phyloP scores from a whole-genome alignment of 2,888 invertebrate genomes.

The Ligdia adustata region DNA sequence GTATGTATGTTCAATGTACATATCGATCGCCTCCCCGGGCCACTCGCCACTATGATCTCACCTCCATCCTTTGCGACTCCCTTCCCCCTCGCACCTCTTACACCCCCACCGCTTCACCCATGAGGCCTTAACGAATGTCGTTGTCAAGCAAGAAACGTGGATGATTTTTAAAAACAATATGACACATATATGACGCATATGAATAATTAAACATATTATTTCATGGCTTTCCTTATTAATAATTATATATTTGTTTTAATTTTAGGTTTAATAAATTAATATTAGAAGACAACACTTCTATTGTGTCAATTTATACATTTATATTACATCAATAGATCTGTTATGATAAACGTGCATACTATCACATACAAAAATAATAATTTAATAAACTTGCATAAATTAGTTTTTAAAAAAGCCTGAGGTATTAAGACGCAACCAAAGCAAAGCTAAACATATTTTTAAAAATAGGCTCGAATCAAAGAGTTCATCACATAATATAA shows the following conservation, averaged over 20 bases:
- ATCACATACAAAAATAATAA: not conserved
- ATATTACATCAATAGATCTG: no score
- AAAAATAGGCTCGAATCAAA: no score
- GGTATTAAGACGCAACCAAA: no score
- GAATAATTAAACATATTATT: not conserved
- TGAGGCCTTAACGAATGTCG: conserved; percentile 67
- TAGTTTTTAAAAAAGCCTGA: no score
- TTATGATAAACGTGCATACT: no score
- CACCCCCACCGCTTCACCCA: conserved; percentile 68
- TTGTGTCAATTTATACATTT: no score
- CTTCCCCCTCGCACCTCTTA: conserved; percentile 52
- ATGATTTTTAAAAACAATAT: conserved; percentile 33
- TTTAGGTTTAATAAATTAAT: no score
- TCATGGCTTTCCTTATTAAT: no score
- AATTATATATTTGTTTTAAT: no score
- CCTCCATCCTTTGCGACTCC: conserved; percentile 79
- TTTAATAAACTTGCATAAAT: not conserved
- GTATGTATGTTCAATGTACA: conserved; percentile 83
- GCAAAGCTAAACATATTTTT: no score
- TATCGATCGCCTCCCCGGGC: conserved; percentile 83
- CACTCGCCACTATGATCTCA: conserved; percentile 84
- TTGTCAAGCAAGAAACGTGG: conserved; percentile 45
- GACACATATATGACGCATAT: not conserved
- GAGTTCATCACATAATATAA: no score
- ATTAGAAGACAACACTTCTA: no score